Conservation (phyloP, 2,888 invertebrate genomes). For the Andrena marginata region DNA sequence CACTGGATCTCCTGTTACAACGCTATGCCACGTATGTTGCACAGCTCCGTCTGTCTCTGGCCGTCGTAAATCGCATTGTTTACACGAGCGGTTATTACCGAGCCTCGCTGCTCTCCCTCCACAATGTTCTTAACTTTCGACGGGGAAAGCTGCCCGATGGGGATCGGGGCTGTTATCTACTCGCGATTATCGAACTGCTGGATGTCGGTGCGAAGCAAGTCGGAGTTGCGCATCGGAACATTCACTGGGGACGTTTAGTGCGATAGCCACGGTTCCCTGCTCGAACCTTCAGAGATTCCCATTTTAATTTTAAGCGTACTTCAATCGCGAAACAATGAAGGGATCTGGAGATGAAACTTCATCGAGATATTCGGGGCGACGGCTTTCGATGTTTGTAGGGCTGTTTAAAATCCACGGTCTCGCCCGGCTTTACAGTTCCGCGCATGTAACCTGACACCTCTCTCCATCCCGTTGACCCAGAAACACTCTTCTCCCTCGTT, state of each 20-base stretch:
- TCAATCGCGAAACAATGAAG: too few relatives aligned
- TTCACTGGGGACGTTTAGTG: too few relatives aligned
- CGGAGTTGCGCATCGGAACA: too few relatives aligned
- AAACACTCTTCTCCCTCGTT: slow-evolving; percentile 36
- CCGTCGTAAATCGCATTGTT: slow-evolving; percentile 43
- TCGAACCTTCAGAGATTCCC: too few relatives aligned
- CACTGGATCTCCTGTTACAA: slow-evolving; percentile 36
- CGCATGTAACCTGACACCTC: slow-evolving; percentile 14
- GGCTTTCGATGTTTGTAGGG: slow-evolving; percentile 14
- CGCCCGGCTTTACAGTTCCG: slow-evolving; percentile 1
- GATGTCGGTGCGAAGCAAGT: background rate
- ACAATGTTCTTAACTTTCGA: background rate
- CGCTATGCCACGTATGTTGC: slow-evolving; percentile 44
- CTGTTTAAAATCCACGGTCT: background rate
- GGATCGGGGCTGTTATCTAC: background rate
- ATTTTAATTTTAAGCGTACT: too few relatives aligned
- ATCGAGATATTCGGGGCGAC: too few relatives aligned
- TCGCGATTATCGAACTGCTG: background rate
- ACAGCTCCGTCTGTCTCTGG: slow-evolving; percentile 2
- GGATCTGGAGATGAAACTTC: too few relatives aligned
- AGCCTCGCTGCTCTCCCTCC: background rate
- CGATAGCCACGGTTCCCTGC: too few relatives aligned
- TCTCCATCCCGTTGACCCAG: slow-evolving; percentile 26
- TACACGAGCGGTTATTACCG: slow-evolving; percentile 17
- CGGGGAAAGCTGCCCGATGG: background rate